Percentiles rank a stretch among this genome's conserved stretches.
These are phyloP conservation scores for Gadus chalcogrammus DNA, from an alignment of 2,113 vertebrate genomes.

Conservation along the genomic window DNA sequence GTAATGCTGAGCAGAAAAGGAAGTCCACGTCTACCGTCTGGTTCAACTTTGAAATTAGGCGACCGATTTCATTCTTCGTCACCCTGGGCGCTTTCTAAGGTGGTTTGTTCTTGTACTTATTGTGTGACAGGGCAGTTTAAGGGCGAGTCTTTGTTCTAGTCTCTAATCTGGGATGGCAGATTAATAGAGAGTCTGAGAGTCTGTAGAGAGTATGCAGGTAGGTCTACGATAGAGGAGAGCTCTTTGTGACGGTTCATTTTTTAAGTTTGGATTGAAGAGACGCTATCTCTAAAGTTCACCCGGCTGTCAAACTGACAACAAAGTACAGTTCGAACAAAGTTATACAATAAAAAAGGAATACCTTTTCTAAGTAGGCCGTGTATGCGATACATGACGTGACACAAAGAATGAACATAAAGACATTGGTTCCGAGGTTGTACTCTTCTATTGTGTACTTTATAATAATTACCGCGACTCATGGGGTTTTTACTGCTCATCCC, in stretches of 20 bases:
- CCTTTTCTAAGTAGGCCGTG: no score
- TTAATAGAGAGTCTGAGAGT: conserved; percentile 7
- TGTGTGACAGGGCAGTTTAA: conserved; percentile 20
- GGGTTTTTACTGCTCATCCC: conserved; percentile 6
- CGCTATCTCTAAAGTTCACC: no score
- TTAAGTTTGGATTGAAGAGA: conserved; percentile 5
- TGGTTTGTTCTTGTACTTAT: conserved; percentile 12
- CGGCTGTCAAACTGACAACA: no score
- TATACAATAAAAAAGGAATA: no score
- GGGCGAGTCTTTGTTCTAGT: conserved; percentile 28
- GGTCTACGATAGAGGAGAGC: conserved; percentile 6
- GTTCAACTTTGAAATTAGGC: conserved; percentile 40
- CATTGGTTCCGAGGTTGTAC: no score
- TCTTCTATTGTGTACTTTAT: no score
- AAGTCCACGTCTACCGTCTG: conserved; percentile 31
- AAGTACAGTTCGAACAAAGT: no score
- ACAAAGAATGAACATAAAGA: no score
- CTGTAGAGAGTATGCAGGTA: conserved; percentile 33
- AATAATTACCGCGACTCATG: no score
- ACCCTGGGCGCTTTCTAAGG: conserved; percentile 20
- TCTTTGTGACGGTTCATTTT: conserved; percentile 41
- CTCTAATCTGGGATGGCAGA: conserved; percentile 40
- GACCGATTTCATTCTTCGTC: conserved; percentile 29
- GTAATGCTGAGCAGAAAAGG: conserved; percentile 23
- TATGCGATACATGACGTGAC: no score